phyloP scores from a whole-genome alignment of 2,888 invertebrate species.

The Acronicta leporina region DNA sequence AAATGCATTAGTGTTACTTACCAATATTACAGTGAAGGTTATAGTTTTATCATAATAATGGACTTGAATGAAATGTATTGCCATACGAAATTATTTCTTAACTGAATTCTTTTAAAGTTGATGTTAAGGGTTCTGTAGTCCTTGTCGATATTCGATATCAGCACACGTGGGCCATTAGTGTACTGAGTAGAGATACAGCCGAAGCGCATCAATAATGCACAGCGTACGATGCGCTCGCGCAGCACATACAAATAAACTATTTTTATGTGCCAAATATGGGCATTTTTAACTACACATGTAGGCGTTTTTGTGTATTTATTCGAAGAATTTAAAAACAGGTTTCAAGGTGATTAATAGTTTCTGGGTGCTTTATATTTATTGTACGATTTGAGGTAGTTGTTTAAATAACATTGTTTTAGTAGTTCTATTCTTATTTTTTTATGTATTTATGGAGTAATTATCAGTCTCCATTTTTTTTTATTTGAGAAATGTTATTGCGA shows the following conservation, averaged over 20 bases:
- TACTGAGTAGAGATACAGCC: conserved; percentile 62
- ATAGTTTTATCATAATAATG: conserved; percentile 77
- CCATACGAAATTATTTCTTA: conserved; percentile 32
- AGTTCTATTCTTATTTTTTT: too few relatives aligned
- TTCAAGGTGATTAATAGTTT: too few relatives aligned
- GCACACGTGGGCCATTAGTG: conserved; percentile 78
- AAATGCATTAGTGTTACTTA: conserved; percentile 81
- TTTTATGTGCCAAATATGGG: conserved; percentile 63
- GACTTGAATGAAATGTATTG: conserved; percentile 43
- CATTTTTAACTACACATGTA: conserved; percentile 37
- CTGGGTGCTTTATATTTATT: too few relatives aligned
- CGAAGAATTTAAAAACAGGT: conserved; percentile 23
- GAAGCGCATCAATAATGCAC: conserved; percentile 64
- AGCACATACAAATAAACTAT: conserved; percentile 64
- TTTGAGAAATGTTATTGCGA: too few relatives aligned
- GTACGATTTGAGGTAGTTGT: too few relatives aligned
- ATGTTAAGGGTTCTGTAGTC: conserved; percentile 20
- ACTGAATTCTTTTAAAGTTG: conserved; percentile 32
- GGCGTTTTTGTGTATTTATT: conserved; percentile 36
- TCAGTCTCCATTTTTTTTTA: too few relatives aligned
- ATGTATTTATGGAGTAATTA: too few relatives aligned
- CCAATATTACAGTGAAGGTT: conserved; percentile 69
- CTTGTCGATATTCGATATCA: conserved; percentile 64
- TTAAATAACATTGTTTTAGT: too few relatives aligned
- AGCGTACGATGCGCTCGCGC: conserved; percentile 61